phyloP scores from a whole-genome alignment of 2,888 invertebrate genomes.

The Agrotis clavis region DNA sequence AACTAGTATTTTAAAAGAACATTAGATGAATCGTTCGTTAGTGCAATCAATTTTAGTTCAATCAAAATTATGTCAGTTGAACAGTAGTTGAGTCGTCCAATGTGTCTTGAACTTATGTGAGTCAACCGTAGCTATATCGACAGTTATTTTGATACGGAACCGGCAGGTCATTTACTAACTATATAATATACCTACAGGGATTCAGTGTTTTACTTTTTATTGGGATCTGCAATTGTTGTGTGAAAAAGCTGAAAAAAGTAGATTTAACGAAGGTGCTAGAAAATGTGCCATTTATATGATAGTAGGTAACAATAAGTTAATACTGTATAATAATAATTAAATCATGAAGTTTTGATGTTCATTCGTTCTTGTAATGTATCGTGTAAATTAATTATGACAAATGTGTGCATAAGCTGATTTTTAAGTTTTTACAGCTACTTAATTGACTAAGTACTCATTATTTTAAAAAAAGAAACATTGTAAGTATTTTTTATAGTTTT shows the following conservation, averaged over 20 bases:
- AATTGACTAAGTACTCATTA: slow-evolving; percentile 40
- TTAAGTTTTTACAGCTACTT: slow-evolving; percentile 7
- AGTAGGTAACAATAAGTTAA: background rate
- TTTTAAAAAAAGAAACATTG: slow-evolving; percentile 30
- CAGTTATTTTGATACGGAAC: too few relatives aligned
- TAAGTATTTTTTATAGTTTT: slow-evolving; percentile 39
- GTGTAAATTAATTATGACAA: slow-evolving; percentile 56
- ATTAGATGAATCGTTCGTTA: too few relatives aligned
- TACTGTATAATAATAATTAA: slow-evolving; percentile 6
- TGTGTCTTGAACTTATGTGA: too few relatives aligned
- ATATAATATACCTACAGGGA: background rate
- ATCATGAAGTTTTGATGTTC: slow-evolving; percentile 28
- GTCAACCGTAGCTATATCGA: too few relatives aligned
- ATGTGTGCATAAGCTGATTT: background rate
- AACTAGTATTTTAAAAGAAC: too few relatives aligned
- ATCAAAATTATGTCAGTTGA: too few relatives aligned
- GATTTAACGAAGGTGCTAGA: slow-evolving; percentile 19
- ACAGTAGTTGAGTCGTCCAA: too few relatives aligned
- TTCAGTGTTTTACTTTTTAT: background rate
- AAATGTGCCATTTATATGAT: background rate
- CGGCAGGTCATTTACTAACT: slow-evolving; percentile 2
- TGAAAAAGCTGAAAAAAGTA: too few relatives aligned
- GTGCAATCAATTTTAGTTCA: too few relatives aligned
- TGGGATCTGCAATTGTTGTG: background rate
- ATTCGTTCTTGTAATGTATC: slow-evolving; percentile 19